Conservation (phyloP, 2,797 vertebrate species). For the Onychomys leucogaster region DNA sequence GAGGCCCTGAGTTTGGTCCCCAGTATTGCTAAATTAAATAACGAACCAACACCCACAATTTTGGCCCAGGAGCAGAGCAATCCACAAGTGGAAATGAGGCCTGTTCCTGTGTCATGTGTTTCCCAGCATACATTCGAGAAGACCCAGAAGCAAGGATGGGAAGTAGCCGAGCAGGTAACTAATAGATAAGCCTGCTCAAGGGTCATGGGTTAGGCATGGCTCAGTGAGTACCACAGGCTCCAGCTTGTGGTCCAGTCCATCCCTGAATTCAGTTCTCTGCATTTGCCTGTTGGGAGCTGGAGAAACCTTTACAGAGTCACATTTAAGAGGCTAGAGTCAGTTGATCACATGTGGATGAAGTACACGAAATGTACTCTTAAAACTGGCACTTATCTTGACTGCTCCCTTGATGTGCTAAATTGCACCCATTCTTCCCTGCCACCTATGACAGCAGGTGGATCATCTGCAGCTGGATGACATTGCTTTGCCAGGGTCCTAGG, state of each 20-base stretch:
- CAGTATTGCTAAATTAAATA: not conserved
- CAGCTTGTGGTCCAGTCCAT: not conserved
- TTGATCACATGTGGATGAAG: not conserved
- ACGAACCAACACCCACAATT: not conserved
- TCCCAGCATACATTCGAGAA: not conserved
- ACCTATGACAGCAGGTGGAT: too few relatives aligned
- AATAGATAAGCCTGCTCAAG: not conserved
- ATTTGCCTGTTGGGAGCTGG: not conserved
- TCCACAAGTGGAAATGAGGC: not conserved
- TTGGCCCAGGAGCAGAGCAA: conserved; percentile 20
- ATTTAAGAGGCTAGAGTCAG: not conserved
- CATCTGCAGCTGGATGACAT: not conserved
- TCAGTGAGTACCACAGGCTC: not conserved
- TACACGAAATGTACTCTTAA: not conserved
- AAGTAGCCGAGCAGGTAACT: not conserved
- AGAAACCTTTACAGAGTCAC: not conserved
- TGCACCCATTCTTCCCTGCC: not conserved
- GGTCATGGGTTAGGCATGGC: not conserved
- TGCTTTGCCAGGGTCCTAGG: not conserved
- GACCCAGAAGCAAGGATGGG: not conserved
- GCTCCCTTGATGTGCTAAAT: not conserved
- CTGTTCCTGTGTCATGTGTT: conserved; percentile 53
- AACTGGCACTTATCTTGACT: not conserved
- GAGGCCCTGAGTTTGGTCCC: not conserved
- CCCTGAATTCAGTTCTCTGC: not conserved